Evolutionary conservation across 2,888 invertebrate genomes (phyloP).

Genomic region (Lordiphosa andalusiaca): DNA sequence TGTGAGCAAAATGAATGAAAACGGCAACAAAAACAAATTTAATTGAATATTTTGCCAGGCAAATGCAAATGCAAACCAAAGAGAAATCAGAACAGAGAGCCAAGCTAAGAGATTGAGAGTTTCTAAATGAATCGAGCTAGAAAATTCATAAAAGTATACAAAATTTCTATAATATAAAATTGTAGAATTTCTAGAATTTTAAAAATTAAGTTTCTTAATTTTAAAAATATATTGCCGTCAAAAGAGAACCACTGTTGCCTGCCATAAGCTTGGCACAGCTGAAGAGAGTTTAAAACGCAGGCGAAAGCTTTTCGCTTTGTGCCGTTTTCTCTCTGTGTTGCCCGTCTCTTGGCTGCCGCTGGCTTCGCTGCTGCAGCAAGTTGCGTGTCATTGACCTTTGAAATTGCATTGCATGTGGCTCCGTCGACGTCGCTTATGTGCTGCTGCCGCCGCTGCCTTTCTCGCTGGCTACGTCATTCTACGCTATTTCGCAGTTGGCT

Average conservation of each 20-base stretch:
- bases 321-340: conserved; percentile 27
- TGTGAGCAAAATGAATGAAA: conserved; percentile 55
- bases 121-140: neutral
- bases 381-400: conserved; percentile 73
- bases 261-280: too few species aligned
- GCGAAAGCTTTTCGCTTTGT: conserved; percentile 19
- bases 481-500: conserved; percentile 62
- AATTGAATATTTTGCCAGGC: conserved; percentile 38
- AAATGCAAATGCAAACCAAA: conserved; percentile 21
- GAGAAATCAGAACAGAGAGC: conserved; percentile 17
- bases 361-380: conserved; percentile 43
- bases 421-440: conserved; percentile 41
- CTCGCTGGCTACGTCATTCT: conserved; percentile 70
- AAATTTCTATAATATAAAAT: too few species aligned
- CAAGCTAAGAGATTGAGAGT: neutral
- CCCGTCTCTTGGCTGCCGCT: conserved; percentile 28
- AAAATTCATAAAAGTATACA: neutral
- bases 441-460: conserved; percentile 53
- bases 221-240: too few species aligned
- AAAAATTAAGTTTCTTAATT: too few species aligned
- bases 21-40: conserved; percentile 37
- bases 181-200: too few species aligned
- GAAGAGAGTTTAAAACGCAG: too few species aligned
- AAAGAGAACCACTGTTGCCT: too few species aligned
- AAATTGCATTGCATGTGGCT: conserved; percentile 69